Base-by-base conservation (phyloP, 2,113 vertebrate species). In the Platichthys stellatus region DNA sequence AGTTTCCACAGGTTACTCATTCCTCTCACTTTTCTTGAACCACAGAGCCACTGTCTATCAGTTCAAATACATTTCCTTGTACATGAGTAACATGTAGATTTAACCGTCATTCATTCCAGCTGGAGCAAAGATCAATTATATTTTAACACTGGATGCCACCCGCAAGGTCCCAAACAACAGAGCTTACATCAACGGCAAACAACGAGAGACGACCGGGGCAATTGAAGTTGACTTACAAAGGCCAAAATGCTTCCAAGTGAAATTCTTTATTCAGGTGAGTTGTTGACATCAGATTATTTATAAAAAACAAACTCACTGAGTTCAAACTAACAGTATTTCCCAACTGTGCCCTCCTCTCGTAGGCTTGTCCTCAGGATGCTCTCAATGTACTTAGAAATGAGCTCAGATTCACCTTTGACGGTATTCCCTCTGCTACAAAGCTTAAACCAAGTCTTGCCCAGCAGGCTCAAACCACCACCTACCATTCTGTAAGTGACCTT, bases 301-400 rank as follows among this genome's bases (percentile, higher is more conserved):
- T 2, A n/a, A n/a, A n/a, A 21, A 54, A 20, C 3, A 23, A 57
- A 57, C 11, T 20, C 20, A 53, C 51, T 18, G 31, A 47, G 26
- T 26, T 11, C 18, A n/a, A 54, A 20, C 9, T 15, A 63, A 14
- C 20, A 0, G 8, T 18, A 7, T 20, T 28, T 65, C 7, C 62
- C 21, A 26, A 43, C 24, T 6, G 21, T 47, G 0, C 12, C 43
- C 7, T 63, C 26, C 47, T 53, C 15, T 65, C 87, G 18, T 69
- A 95, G 94, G 40, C 88, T 9, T 95, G 93, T 64, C 86, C 93
- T 23, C 93, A 94, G 12, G 94, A 95, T 83, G 72, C 84, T 66
- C 74, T 94, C 18, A 93, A 88, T 74, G 53, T 57, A 11, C 65
- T 95, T 60, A 11, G 5, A 20, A 95, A 93, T 72, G 89, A 93